Evolutionary conservation across 1,140 invertebrate species (phyloP).

Genomic region (Bombus pascuorum): DNA sequence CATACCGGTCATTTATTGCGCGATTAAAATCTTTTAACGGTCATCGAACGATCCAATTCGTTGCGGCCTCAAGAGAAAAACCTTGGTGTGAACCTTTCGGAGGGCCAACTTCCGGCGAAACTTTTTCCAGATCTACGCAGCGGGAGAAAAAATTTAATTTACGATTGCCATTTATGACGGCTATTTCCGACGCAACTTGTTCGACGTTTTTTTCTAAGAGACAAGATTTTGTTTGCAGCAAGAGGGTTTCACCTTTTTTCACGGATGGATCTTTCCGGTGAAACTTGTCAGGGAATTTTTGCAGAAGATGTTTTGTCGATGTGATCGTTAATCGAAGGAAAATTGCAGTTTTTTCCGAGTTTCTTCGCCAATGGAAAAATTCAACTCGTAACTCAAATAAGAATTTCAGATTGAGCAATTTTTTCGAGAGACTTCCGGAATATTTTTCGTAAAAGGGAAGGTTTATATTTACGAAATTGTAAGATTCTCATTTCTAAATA

Average conservation of each 20-base stretch:
- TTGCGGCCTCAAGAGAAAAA: not conserved
- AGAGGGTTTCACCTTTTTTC: not conserved
- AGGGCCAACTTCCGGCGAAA: constrained; percentile 1
- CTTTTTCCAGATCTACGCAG: not conserved
- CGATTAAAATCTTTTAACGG: constrained; percentile 48
- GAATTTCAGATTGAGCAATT: too few species aligned
- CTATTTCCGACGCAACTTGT: not conserved
- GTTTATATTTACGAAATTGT: too few species aligned
- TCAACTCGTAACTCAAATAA: too few species aligned
- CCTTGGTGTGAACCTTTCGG: not conserved
- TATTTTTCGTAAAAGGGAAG: too few species aligned
- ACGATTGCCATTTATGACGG: not conserved
- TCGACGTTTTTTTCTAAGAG: not conserved
- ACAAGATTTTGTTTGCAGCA: not conserved
- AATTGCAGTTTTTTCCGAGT: too few species aligned
- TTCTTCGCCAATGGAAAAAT: too few species aligned
- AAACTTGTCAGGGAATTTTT: too few species aligned
- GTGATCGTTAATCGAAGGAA: too few species aligned
- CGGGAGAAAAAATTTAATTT: not conserved
- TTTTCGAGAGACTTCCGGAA: too few species aligned
- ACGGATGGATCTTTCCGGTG: too few species aligned
- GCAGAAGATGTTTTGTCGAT: too few species aligned
- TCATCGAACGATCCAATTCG: not conserved
- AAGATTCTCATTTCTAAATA: too few species aligned
- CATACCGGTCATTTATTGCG: constrained; percentile 42